These are phyloP conservation scores for Globia sparganii DNA, from an alignment of 2,888 invertebrate genomes.

Conservation along the genomic window DNA sequence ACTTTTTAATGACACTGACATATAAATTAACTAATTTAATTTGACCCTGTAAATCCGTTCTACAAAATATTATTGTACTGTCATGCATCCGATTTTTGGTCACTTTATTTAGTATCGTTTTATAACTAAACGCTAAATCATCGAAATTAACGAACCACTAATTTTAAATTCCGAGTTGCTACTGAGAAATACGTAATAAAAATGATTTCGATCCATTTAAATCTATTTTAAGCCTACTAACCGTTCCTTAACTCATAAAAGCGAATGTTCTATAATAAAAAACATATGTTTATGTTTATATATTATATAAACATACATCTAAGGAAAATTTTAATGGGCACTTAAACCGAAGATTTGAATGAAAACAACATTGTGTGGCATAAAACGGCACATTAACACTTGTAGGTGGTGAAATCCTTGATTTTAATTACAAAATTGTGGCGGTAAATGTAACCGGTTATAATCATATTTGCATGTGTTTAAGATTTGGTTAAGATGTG, in stretches of 20 bases:
- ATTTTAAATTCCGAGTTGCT: not conserved
- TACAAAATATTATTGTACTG: no score
- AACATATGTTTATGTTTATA: no score
- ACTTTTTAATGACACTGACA: no score
- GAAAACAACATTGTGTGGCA: slow-evolving; percentile 41
- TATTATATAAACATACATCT: slow-evolving; percentile 1
- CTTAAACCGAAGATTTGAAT: slow-evolving; percentile 47
- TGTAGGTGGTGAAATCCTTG: slow-evolving; percentile 37
- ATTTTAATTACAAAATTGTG: slow-evolving; percentile 49
- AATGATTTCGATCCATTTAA: not conserved
- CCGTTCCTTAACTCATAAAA: not conserved
- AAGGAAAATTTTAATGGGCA: slow-evolving; percentile 31
- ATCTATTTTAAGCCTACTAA: not conserved
- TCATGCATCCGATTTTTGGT: no score
- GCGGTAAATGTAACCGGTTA: slow-evolving; percentile 2
- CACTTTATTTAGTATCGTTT: no score
- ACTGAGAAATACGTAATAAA: not conserved
- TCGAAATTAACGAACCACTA: not conserved
- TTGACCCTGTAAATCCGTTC: no score
- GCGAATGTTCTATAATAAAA: not conserved
- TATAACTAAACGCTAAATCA: not conserved
- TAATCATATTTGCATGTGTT: slow-evolving; percentile 11
- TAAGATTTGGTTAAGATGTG: not conserved
- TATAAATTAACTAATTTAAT: no score
- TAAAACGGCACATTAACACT: slow-evolving; percentile 56